Base-by-base conservation (phyloP, 1,140 invertebrate species). In the Zaprionus gabonicus region DNA sequence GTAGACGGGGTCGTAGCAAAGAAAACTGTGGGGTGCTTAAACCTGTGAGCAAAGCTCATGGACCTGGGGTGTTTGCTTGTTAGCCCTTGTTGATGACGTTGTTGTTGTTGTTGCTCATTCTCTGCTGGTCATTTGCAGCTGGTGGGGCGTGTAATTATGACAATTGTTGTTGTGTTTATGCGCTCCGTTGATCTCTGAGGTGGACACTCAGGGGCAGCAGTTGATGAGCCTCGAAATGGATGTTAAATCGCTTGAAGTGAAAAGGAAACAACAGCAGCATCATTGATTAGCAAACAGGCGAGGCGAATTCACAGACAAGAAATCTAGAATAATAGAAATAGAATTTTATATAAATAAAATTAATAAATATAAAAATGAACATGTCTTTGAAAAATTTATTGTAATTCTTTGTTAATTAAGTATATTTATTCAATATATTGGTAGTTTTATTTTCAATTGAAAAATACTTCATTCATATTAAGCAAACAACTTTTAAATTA, bases 101-200 rank as follows among this genome's bases (percentile, higher is more conserved):
- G 41, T 71, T 79, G 41, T 57, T 53, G 49, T 56, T 60, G 51
- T 71, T 51, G 36, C 62, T 69, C 66, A 66, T 80, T 72, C 69
- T 69, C 73, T 81, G 66, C 70, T 78, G 80, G 41, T 73, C 80
- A 78, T 80, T 80, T 34, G 60, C 55, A 63, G 62, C 64, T 81
- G 84, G 68, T 87, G 81, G 78, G 63, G 84, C 84, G 85, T 70
- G 55, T 87, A 84, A 87, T 88, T 87, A 88, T 87, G 81, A 82
- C 84, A 88, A 87, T 87, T 90, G 78, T 68, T 73, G 78, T 66
- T 76, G 46, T 69, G 28, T 55, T 62, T 57, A 71, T 79, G 73
- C 85, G 85, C 81, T 68, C 63, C 56, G 81, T 79, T 87, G 81
- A 76, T 71, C 67, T 58, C 51, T 57, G 55, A 81, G 83, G 83